phyloP scores from a whole-genome alignment of 2,797 vertebrate species.

The Pseudotriccus pelzelni region DNA sequence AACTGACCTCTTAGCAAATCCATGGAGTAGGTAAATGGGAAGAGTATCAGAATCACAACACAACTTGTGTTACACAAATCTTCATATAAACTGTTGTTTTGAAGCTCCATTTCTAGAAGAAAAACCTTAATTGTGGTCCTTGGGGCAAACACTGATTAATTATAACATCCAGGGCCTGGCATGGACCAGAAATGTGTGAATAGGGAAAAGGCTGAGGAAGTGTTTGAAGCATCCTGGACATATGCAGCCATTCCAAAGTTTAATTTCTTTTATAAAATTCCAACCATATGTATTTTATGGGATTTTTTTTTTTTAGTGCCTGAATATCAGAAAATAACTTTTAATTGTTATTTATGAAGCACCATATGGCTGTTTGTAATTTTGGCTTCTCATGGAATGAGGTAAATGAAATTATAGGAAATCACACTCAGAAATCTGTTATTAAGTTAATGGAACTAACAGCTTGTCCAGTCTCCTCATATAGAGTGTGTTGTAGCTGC shows the following conservation, averaged over 20 bases:
- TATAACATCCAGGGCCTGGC: not conserved
- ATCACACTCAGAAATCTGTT: constrained; percentile 78
- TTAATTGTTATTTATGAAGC: constrained; percentile 80
- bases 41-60: not conserved
- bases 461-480: constrained; percentile 74
- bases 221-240: constrained; percentile 14
- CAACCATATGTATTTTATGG: constrained; percentile 25
- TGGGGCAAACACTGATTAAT: not conserved
- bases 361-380: constrained; percentile 78
- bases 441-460: constrained; percentile 77
- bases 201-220: not conserved
- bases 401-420: constrained; percentile 78
- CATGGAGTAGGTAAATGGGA: not conserved
- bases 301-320: constrained; percentile 26
- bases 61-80: not conserved
- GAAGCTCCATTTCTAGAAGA: not conserved
- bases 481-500: constrained; percentile 60
- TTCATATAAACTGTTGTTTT: not conserved
- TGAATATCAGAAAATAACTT: constrained; percentile 79
- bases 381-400: constrained; percentile 70
- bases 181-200: not conserved
- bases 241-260: constrained; percentile 39
- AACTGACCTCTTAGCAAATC: not conserved
- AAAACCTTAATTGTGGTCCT: not conserved
- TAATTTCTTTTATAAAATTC: constrained; percentile 59